Evolutionary conservation across 2,888 invertebrate species (phyloP), one percentile per base, ranked within the genome.

Genomic region (Campoplex capitator): DNA sequence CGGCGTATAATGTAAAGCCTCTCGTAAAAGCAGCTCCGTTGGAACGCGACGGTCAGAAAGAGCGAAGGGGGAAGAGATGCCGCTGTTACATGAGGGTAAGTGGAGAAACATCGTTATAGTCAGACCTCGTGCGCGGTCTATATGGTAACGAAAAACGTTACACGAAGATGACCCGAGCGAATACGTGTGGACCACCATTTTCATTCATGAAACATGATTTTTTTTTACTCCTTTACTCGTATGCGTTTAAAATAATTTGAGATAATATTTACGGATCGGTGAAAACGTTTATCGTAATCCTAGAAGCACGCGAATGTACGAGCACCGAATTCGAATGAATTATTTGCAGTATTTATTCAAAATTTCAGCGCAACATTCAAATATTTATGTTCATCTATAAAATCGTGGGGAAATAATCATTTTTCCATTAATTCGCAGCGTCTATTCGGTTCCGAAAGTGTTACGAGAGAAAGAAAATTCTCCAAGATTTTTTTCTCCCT

Each of bases 1-100:
- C 86, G 88, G 88, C 92, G 90, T 91, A 92, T 93, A 92, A 93
- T 92, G 93, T 93, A 92, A 92, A 93, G 91, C 92, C 90, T 88
- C 80, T 91, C 91, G 91, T 92, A 92, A 92, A 93, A 91, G 88
- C 90, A 90, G 91, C 90, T 91, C 84, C 77, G 86, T 86, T 88
- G 32, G 28, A 28, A 28, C 28, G 28, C n/a, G 38, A 54, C 13
- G 32, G 18, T 9, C n/a, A 42, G 58, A 28, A 74, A 51, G 18
- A 18, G 51, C 3, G 18, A 1, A 16, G n/a, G 51, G 51, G 51
- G 3, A 51, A 18, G 51, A 84, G 23, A 38, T n/a, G 18, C 42
- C 13, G 16, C 38, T 45, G 18, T 6, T 54, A 35, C 54, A 38
- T 38, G 54, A 73, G 73, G 54, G n/a, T 23, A 73, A 38, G 13